Conservation (phyloP, 2,797 vertebrate genomes). For the Sarcophilus harrisii region DNA sequence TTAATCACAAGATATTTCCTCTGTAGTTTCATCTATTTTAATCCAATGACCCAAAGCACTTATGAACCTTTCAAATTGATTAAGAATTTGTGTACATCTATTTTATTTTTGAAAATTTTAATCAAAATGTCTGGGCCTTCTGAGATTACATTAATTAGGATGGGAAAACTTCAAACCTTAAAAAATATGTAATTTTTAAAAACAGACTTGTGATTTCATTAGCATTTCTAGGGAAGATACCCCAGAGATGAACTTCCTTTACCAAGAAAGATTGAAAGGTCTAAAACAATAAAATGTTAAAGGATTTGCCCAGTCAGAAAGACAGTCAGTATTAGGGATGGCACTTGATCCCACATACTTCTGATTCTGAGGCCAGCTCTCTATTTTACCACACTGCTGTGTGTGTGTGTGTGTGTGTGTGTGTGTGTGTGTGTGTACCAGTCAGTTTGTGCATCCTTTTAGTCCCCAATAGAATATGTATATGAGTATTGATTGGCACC, state of each 20-base stretch:
- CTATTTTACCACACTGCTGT: not conserved
- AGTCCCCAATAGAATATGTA: not conserved
- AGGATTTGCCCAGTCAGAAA: not conserved
- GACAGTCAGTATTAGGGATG: not conserved
- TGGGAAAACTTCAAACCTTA: not conserved
- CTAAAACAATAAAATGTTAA: not conserved
- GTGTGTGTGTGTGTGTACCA: too few species aligned
- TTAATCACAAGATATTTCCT: not conserved
- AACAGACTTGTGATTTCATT: not conserved
- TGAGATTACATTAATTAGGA: not conserved
- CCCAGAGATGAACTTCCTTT: not conserved
- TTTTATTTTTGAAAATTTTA: not conserved
- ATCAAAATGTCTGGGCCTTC: not conserved
- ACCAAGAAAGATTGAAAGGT: not conserved
- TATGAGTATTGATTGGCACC: not conserved
- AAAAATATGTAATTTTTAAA: not conserved
- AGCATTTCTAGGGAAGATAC: not conserved
- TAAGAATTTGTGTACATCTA: not conserved
- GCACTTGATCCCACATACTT: not conserved
- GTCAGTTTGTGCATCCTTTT: not conserved
- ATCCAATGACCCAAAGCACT: not conserved
- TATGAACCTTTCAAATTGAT: not conserved
- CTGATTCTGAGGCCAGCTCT: not conserved
- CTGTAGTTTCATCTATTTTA: not conserved
- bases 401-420: too few species aligned